Base-by-base conservation (phyloP, 2,113 vertebrate genomes). In the Tetrax tetrax region DNA sequence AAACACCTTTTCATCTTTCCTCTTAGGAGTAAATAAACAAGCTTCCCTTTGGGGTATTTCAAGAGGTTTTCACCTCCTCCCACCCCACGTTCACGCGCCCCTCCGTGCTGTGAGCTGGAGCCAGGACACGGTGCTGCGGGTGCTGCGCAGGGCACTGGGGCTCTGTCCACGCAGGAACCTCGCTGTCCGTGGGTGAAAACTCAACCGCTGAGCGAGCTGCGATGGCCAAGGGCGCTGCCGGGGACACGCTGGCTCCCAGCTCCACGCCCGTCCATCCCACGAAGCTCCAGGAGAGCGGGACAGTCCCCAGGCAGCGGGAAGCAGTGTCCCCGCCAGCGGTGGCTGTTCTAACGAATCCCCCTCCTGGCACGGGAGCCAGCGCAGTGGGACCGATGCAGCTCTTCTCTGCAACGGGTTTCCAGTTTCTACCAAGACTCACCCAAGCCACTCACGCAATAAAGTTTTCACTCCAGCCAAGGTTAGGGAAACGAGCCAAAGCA, bases 81-180 rank as follows among this genome's bases (percentile, higher is more conserved):
- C 7, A 72, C 19, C 24, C 45, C 33, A 5, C 0, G 2, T 18
- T 45, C 10, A 4, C 2, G 47, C 7, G 21, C 8, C 7, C 4
- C 18, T 10, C 41, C 41, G 0, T 2, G 3, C 51, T 6, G 22
- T 22, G 41, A 47, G 43, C 23, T 0, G 1, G 41, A 47, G 43
- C 23, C 0, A 1, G 51, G 45, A 21, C 0, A 3, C 0, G 41
- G 45, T 14, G 54, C 6, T 7, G 29, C 10, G 33, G 29, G 7
- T 2, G 1, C 72, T 37, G 63, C 3, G 5, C 35, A 20, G 45
- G 45, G 56, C 2, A 2, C 47, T 4, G n/a, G 43, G 48, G 54
- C 37, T 47, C 70, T 1, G 0, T 28, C 43, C 13, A 0, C 3
- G n/a, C 19, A 10, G 64, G 37, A 22, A 25, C 63, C 35, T 29